Conservation (phyloP, 2,113 vertebrate genomes). For the Crotalus viridis region DNA sequence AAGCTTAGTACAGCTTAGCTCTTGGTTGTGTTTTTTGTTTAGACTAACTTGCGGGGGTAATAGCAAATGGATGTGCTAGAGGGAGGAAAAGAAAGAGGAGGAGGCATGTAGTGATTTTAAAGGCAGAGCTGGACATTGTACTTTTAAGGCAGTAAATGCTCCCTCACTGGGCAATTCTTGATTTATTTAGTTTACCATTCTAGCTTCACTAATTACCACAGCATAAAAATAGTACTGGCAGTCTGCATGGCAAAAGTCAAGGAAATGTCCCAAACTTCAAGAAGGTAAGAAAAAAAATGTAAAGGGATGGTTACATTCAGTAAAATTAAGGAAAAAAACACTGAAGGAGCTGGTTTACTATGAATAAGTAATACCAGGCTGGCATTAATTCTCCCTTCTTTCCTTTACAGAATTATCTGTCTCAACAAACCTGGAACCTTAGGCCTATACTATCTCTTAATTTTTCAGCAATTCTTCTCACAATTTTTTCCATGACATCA, state of each 20-base stretch:
- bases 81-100: background rate
- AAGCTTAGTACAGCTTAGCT: background rate
- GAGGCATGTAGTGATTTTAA: background rate
- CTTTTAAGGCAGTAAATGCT: background rate
- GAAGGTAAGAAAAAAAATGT: background rate
- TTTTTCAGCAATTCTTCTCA: background rate
- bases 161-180: background rate
- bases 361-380: background rate
- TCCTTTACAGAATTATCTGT: background rate
- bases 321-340: background rate
- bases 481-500: background rate
- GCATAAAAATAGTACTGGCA: background rate
- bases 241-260: background rate
- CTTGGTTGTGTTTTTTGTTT: background rate
- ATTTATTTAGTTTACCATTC: background rate
- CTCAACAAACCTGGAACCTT: background rate
- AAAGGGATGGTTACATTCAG: background rate
- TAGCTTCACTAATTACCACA: background rate
- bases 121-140: background rate
- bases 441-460: background rate
- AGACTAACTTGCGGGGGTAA: background rate
- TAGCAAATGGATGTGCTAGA: background rate
- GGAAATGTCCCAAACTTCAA: background rate
- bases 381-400: background rate
- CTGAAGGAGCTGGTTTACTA: background rate